Conservation (phyloP, 2,888 invertebrate genomes). For the Netelia virgata region DNA sequence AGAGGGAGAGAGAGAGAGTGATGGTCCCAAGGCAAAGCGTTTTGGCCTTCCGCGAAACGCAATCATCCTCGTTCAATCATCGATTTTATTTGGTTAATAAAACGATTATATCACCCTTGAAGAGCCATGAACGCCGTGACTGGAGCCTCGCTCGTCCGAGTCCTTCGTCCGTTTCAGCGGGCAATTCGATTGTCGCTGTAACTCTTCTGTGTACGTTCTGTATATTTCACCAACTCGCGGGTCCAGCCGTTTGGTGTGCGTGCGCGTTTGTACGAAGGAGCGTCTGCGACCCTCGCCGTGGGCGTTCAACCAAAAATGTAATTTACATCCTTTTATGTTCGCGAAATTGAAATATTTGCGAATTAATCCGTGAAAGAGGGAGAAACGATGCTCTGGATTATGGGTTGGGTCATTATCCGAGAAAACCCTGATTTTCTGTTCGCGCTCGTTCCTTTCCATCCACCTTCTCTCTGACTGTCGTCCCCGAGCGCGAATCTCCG, state of each 20-base stretch:
- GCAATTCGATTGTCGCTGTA: slow-evolving; percentile 70
- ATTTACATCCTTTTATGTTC: slow-evolving; percentile 84
- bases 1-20: slow-evolving; percentile 21
- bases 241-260: slow-evolving; percentile 38
- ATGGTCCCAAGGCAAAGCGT: slow-evolving; percentile 61
- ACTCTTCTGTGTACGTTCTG: slow-evolving; percentile 70
- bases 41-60: slow-evolving; percentile 72
- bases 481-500: slow-evolving; percentile 29
- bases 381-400: slow-evolving; percentile 76
- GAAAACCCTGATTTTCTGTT: slow-evolving; percentile 38
- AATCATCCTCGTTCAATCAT: slow-evolving; percentile 83
- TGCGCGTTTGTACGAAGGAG: slow-evolving; percentile 27
- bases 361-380: slow-evolving; percentile 78
- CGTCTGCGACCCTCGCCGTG: slow-evolving; percentile 70
- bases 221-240: slow-evolving; percentile 20
- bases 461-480: not conserved
- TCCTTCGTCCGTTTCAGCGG: slow-evolving; percentile 46
- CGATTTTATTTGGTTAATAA: slow-evolving; percentile 85
- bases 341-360: slow-evolving; percentile 85
- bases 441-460: slow-evolving; percentile 24
- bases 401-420: slow-evolving; percentile 69
- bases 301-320: slow-evolving; percentile 84
- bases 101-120: slow-evolving; percentile 76
- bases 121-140: slow-evolving; percentile 35
- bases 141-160: slow-evolving; percentile 56